Percentiles rank a stretch among this genome's conserved stretches.
Conservation (phyloP, 2,797 vertebrate species). For the Gorsachius magnificus region DNA sequence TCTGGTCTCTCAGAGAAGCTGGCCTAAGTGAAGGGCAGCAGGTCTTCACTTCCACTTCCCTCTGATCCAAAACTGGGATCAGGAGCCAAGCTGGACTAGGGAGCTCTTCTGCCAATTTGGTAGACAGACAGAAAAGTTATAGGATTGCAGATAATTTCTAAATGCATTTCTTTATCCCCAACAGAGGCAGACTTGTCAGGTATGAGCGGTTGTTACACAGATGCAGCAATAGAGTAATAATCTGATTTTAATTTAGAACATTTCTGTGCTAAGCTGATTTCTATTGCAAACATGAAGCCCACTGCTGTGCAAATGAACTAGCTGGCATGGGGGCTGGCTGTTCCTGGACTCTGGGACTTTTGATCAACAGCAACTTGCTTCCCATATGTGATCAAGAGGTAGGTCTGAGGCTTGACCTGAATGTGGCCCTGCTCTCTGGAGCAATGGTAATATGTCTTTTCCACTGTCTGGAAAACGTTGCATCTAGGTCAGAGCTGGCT, state of each 20-base stretch:
- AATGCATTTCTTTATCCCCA: background rate
- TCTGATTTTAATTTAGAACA: background rate
- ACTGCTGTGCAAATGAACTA: background rate
- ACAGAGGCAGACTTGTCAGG: background rate
- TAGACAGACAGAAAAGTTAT: background rate
- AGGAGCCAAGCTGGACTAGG: background rate
- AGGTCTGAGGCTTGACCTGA: background rate
- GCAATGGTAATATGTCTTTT: background rate
- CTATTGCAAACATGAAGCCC: background rate
- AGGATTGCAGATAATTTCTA: background rate
- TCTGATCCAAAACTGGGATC: background rate
- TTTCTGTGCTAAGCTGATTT: background rate
- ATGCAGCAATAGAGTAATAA: background rate
- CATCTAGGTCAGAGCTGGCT: background rate
- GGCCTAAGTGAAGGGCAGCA: background rate
- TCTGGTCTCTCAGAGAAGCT: background rate
- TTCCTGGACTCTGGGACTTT: background rate
- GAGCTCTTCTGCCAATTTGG: background rate
- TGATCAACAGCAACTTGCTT: background rate
- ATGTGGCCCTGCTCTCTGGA: background rate
- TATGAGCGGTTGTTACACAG: background rate
- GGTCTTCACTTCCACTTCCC: background rate
- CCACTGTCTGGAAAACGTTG: background rate
- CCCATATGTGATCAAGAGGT: background rate
- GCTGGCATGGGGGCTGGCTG: background rate